Conservation (phyloP, 2,888 invertebrate genomes). For the Lymantria dispar region DNA sequence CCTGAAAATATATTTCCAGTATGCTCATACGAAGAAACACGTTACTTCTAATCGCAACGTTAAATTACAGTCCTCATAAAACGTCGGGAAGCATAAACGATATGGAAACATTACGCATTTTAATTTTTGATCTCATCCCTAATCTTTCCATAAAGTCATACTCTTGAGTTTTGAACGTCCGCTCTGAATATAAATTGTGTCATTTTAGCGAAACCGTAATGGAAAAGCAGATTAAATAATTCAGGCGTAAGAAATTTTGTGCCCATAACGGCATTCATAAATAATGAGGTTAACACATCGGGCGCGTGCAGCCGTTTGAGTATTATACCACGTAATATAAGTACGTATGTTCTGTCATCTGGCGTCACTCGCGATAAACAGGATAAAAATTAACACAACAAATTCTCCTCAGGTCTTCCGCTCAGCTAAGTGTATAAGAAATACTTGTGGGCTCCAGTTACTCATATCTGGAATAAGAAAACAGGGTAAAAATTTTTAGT, state of each 20-base stretch:
- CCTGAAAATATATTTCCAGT: no score
- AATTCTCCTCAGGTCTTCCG: background rate
- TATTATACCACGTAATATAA: conserved; percentile 33
- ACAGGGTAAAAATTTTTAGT: no score
- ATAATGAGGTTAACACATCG: conserved; percentile 71
- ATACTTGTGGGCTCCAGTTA: no score
- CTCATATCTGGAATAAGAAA: no score
- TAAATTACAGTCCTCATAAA: conserved; percentile 16
- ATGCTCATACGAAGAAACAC: no score
- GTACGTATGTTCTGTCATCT: conserved; percentile 6
- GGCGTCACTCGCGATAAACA: conserved; percentile 8
- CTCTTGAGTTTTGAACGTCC: conserved; percentile 54
- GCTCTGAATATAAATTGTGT: conserved; percentile 77
- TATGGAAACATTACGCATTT: conserved; percentile 39
- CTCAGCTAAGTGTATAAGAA: no score
- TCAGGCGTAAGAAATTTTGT: conserved; percentile 77
- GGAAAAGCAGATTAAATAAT: conserved; percentile 81
- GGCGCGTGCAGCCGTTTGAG: conserved; percentile 37
- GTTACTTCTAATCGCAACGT: no score
- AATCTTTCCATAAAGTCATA: conserved; percentile 71
- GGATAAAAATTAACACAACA: background rate
- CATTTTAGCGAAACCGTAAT: conserved; percentile 76
- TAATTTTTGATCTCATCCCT: conserved; percentile 67
- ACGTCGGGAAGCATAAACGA: conserved; percentile 19
- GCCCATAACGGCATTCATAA: conserved; percentile 75